phyloP scores from a whole-genome alignment of 1,140 invertebrate genomes.

The Drosophila sucinea region DNA sequence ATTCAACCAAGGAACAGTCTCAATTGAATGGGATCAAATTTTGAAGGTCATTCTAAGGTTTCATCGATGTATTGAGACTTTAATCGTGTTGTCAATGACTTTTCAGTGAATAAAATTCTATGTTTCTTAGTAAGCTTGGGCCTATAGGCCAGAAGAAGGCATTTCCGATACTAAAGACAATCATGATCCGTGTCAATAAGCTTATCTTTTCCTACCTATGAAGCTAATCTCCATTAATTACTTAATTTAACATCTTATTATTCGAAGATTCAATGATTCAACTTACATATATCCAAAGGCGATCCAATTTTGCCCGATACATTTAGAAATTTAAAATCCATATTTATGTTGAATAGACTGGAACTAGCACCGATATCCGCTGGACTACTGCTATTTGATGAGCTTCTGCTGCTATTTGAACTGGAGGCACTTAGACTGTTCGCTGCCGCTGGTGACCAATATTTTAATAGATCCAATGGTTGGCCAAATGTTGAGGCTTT shows the following conservation, averaged over 20 bases:
- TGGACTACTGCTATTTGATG: neutral
- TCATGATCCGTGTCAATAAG: no score
- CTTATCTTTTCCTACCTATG: no score
- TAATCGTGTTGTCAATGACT: neutral
- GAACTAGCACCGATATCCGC: neutral
- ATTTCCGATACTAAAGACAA: neutral
- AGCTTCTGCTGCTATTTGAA: neutral
- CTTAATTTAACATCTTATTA: no score
- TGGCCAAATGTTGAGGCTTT: conserved; percentile 60
- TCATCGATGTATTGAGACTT: neutral
- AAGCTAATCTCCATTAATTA: no score
- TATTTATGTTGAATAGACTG: conserved; percentile 27
- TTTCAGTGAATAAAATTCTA: neutral
- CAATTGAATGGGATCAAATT: neutral
- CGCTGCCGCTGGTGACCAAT: conserved; percentile 53
- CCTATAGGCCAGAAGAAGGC: neutral
- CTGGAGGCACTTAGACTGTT: conserved; percentile 52
- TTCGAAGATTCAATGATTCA: no score
- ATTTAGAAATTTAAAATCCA: conserved; percentile 55
- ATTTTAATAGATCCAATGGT: conserved; percentile 54
- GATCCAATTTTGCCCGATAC: conserved; percentile 64
- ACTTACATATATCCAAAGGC: conserved; percentile 66
- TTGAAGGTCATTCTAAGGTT: neutral
- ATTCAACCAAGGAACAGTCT: neutral
- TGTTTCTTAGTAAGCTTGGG: no score